Base-by-base conservation (phyloP, 2,797 vertebrate species). In the Sandelia bainsii region DNA sequence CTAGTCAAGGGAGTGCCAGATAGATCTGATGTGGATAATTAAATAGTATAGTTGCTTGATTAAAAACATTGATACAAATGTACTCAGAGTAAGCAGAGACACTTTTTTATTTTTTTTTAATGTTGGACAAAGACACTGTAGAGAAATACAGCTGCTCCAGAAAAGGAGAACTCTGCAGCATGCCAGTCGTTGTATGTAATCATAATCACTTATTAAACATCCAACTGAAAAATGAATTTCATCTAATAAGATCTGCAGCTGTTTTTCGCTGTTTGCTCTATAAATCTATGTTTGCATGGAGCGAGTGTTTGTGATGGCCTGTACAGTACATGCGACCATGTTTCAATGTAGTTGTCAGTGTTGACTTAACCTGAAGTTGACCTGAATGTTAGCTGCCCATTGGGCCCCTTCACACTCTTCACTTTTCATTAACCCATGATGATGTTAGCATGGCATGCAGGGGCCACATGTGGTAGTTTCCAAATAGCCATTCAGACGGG, bases 331-430 rank as follows among this genome's bases (percentile, higher is more conserved):
- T 62, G 46, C 7, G 4, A 32, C 48, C 45, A 29, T 52, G 51
- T 79, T 66, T 62, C 52, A 59, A 61, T 5, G 16, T 50, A 10
- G 27, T 60, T 69, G 58, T 69, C 2, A 0, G 7, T 67, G 75
- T 84, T 84, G 73, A 70, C 14, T 60, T 84, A 49, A 80, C 73
- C 78, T 77, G 37, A 78, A 50, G 58, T 42, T 77, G 77, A 90
- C 77, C 84, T 60, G 61, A 46, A 51, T 44, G 62, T 42, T 49
- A 8, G 22, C 29, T 58, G 64, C 51, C 54, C 53, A 51, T 8
- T 14, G n/a, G 45, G 44, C 69, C 48, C 67, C 69, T 54, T 39
- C 48, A 25, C 46, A 57, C 79, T 69, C 67, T 6, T 69, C 76
- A 37, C 10, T 67, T 74, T 50, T 77, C 61, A 67, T 81, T 62